phyloP scores from a whole-genome alignment of 1,140 invertebrate genomes.

The Holcopasites calliopsidis region DNA sequence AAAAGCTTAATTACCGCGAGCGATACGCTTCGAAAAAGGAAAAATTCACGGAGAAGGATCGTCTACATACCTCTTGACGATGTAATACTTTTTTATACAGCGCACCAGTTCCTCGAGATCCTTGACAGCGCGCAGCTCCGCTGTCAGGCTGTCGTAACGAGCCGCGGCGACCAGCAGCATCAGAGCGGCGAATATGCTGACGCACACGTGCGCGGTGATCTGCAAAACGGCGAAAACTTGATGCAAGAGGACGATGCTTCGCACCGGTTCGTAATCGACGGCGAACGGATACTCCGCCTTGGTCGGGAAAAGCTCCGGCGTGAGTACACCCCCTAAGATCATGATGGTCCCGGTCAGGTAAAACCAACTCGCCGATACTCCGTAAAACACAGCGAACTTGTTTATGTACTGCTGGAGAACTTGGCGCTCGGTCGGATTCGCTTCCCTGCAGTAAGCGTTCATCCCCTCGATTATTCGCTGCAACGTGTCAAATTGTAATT shows the following conservation, averaged over 20 bases:
- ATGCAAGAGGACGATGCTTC: slow-evolving; percentile 64
- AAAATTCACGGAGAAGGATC: not conserved
- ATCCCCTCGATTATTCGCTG: slow-evolving; percentile 55
- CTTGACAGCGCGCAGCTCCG: slow-evolving; percentile 28
- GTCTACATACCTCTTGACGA: not conserved
- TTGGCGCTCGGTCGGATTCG: not conserved
- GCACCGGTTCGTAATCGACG: slow-evolving; percentile 46
- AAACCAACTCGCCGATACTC: slow-evolving; percentile 10
- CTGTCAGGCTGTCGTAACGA: slow-evolving; percentile 54
- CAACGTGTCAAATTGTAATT: not conserved
- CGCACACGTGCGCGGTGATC: slow-evolving; percentile 49
- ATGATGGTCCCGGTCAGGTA: slow-evolving; percentile 39
- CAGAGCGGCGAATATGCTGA: slow-evolving; percentile 61
- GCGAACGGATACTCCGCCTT: slow-evolving; percentile 69
- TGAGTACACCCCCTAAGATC: slow-evolving; percentile 47
- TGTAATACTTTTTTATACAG: slow-evolving; percentile 41
- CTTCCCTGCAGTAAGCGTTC: slow-evolving; percentile 41
- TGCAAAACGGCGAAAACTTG: slow-evolving; percentile 66
- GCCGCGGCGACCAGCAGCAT: slow-evolving; percentile 61
- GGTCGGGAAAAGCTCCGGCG: slow-evolving; percentile 58
- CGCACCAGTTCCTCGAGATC: not conserved
- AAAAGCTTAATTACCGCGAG: not conserved
- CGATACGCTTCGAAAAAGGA: not conserved
- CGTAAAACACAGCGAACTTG: slow-evolving; percentile 35
- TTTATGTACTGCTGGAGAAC: slow-evolving; percentile 43